Percentiles rank a stretch among this genome's conserved stretches.
These are phyloP conservation scores for Steromphala cineraria DNA, from an alignment of 2,888 invertebrate species.

Conservation along the genomic window DNA sequence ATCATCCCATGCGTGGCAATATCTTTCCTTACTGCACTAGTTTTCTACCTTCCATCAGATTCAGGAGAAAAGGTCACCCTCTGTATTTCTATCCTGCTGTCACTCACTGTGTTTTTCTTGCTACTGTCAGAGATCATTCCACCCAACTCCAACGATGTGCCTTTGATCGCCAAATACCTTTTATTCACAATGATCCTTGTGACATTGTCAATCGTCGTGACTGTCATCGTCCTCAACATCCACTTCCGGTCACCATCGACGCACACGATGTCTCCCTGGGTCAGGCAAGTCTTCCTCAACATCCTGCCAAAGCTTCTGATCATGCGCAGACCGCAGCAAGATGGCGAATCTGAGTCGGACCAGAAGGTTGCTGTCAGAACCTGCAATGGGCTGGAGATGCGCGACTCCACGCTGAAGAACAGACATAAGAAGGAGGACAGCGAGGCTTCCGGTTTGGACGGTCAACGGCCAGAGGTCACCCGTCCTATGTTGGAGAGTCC, in stretches of 20 bases:
- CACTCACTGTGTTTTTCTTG: constrained; percentile 98
- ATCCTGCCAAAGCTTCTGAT: constrained; percentile 93
- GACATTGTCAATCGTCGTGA: constrained; percentile 76
- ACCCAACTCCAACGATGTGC: constrained; percentile 90
- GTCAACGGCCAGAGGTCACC: neutral
- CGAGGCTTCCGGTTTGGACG: neutral
- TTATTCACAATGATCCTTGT: constrained; percentile 76
- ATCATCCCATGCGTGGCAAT: constrained; percentile 88
- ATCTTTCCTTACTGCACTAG: constrained; percentile 95
- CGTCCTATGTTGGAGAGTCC: neutral
- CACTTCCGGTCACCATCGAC: constrained; percentile 97
- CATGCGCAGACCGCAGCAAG: constrained; percentile 86
- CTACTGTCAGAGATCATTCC: constrained; percentile 97
- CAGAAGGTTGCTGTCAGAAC: constrained; percentile 63
- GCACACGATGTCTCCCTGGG: constrained; percentile 99
- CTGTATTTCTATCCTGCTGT: constrained; percentile 98
- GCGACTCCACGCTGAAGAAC: constrained; percentile 43
- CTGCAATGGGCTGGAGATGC: constrained; percentile 73
- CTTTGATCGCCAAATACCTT: constrained; percentile 84
- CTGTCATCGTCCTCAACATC: constrained; percentile 84
- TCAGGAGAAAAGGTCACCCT: constrained; percentile 99
- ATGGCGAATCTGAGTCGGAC: constrained; percentile 43
- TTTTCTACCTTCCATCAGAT: constrained; percentile 97
- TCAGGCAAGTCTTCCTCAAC: constrained; percentile 95
- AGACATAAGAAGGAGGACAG: neutral